phyloP scores from a whole-genome alignment of 1,140 invertebrate species.

The Lordiphosa mommai region DNA sequence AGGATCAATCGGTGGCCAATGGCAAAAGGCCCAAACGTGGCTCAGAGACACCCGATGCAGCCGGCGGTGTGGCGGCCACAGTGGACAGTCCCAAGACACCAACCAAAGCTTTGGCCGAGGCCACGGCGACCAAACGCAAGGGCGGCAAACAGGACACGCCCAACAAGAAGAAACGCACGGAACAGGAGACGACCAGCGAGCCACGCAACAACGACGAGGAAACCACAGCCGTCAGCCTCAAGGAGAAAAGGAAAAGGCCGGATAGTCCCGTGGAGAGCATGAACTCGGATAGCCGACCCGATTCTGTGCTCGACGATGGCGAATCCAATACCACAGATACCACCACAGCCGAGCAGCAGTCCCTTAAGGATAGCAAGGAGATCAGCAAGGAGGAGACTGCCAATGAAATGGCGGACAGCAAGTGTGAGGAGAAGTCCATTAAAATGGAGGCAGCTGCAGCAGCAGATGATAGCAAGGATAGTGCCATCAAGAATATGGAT shows the following conservation, averaged over 20 bases:
- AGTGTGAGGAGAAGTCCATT: slow-evolving; percentile 59
- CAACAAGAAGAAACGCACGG: slow-evolving; percentile 87
- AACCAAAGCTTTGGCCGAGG: slow-evolving; percentile 81
- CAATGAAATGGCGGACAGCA: slow-evolving; percentile 54
- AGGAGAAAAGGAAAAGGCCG: slow-evolving; percentile 86
- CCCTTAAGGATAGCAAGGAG: slow-evolving; percentile 82
- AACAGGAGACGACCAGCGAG: slow-evolving; percentile 39
- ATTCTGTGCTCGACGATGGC: slow-evolving; percentile 88
- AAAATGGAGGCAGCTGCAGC: slow-evolving; percentile 38
- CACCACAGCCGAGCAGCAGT: slow-evolving; percentile 73
- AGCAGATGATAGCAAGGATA: slow-evolving; percentile 65
- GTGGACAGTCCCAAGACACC: slow-evolving; percentile 82
- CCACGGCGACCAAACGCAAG: slow-evolving; percentile 82
- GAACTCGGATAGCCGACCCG: slow-evolving; percentile 86
- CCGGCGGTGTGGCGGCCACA: slow-evolving; percentile 25
- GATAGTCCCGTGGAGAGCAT: slow-evolving; percentile 89
- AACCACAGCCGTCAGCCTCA: slow-evolving; percentile 80
- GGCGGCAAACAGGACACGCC: slow-evolving; percentile 84
- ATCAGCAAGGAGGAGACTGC: slow-evolving; percentile 67
- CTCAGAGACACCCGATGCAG: slow-evolving; percentile 85
- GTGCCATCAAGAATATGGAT: slow-evolving; percentile 75
- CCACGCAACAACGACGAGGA: slow-evolving; percentile 16
- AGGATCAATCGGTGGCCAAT: slow-evolving; percentile 80
- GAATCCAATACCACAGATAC: slow-evolving; percentile 81
- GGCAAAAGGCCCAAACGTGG: slow-evolving; percentile 85